Conservation (phyloP, 1,140 invertebrate genomes). For the Caenorhabditis briggsae region DNA sequence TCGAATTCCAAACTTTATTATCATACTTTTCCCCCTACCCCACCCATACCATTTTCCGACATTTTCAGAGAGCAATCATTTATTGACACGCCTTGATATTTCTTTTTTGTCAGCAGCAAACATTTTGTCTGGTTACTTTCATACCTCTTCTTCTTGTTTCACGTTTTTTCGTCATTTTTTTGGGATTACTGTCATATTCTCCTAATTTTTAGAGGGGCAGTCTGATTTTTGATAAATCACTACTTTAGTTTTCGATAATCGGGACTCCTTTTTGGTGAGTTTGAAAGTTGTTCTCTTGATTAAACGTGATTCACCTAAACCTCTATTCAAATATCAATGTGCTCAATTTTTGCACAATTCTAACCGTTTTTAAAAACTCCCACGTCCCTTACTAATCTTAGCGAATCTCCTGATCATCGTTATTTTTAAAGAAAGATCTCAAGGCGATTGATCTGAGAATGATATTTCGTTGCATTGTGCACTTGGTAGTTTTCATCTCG, state of each 20-base stretch:
- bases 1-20: constrained; percentile 11
- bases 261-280: no score
- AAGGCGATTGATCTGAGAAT: constrained; percentile 6
- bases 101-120: constrained; percentile 13
- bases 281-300: no score
- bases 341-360: no score
- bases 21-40: constrained; percentile 8
- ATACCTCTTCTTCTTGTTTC: background rate
- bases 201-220: no score
- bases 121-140: background rate
- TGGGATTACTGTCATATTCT: background rate
- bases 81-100: constrained; percentile 30
- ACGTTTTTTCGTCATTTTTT: constrained; percentile 5
- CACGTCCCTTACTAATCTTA: no score
- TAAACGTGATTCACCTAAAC: no score
- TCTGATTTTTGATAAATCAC: no score
- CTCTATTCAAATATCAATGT: no score
- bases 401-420: no score
- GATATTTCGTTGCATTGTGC: background rate
- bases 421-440: background rate
- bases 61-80: constrained; percentile 51
- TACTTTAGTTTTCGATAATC: no score
- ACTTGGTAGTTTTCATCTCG: background rate
- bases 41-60: constrained; percentile 25
- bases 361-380: no score